These are phyloP conservation scores for Oncorhynchus mykiss DNA, from an alignment of 2,113 vertebrate species.

Conservation along the genomic window DNA sequence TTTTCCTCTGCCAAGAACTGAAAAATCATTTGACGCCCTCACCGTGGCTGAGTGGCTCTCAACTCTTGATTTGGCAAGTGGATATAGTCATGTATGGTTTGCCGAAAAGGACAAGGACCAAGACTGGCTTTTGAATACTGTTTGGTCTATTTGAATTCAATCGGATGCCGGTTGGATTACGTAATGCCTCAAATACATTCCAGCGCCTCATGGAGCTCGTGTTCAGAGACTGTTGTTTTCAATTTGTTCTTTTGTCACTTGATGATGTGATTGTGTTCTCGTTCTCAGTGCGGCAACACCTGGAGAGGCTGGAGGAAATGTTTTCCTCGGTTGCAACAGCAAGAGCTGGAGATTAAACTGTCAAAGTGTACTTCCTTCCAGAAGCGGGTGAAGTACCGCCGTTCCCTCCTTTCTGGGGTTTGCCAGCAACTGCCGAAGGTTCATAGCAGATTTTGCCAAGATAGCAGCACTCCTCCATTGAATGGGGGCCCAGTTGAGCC, in stretches of 20 bases:
- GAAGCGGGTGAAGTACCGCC: no score
- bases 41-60: not conserved
- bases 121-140: not conserved
- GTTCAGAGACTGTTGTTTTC: not conserved
- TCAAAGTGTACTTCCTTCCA: no score
- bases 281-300: no score
- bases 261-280: not conserved
- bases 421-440: no score
- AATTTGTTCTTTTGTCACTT: not conserved
- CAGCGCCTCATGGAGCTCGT: not conserved
- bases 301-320: no score
- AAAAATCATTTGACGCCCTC: not conserved
- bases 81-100: no score
- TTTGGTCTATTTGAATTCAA: not conserved
- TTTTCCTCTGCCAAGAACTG: not conserved
- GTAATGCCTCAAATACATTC: not conserved
- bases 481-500: no score
- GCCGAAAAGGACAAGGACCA: not conserved
- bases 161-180: not conserved
- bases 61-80: not conserved
- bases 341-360: no score
- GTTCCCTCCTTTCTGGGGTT: no score
- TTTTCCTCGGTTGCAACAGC: no score
- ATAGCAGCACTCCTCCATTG: no score
- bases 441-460: no score